Conservation (phyloP, 37 sponge, comb jelly and placozoan genomes). For the Dysidea cf. avara region DNA sequence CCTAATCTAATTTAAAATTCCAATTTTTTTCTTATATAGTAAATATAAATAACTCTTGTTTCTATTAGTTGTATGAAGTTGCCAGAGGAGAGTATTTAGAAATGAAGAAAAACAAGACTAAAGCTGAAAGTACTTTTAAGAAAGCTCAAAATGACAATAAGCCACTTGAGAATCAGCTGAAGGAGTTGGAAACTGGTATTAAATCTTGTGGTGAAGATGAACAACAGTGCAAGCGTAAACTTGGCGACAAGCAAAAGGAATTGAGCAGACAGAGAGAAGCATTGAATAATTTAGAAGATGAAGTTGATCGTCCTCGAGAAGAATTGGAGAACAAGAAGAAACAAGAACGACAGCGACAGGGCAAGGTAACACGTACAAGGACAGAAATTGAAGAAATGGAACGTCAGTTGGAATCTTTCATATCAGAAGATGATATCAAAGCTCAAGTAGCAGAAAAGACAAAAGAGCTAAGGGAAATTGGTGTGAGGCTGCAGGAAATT, state of each 20-base stretch:
- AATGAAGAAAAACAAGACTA: too few species aligned
- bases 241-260: slow-evolving; percentile 35
- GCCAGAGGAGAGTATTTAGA: slow-evolving; percentile 24
- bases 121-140: slow-evolving; percentile 4
- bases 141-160: slow-evolving; percentile 50
- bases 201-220: neutral
- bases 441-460: neutral
- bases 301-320: slow-evolving; percentile 50
- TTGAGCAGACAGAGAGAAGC: neutral
- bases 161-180: slow-evolving; percentile 28
- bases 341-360: slow-evolving; percentile 51
- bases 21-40: too few species aligned
- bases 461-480: neutral
- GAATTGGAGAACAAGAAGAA: slow-evolving; percentile 61
- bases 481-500: neutral
- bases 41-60: neutral
- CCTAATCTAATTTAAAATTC: too few species aligned
- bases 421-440: neutral
- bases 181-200: neutral
- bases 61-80: slow-evolving; percentile 65
- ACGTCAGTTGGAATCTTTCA: too few species aligned
- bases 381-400: slow-evolving; percentile 44
- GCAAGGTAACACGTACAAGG: slow-evolving; percentile 23
- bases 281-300: slow-evolving; percentile 38
- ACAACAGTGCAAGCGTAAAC: slow-evolving; percentile 38